Percentiles rank a stretch among this genome's conserved stretches.
Conservation (phyloP, 30 jellyfish, hydroid and myxozoan species). For the Nemopilema nomurai region DNA sequence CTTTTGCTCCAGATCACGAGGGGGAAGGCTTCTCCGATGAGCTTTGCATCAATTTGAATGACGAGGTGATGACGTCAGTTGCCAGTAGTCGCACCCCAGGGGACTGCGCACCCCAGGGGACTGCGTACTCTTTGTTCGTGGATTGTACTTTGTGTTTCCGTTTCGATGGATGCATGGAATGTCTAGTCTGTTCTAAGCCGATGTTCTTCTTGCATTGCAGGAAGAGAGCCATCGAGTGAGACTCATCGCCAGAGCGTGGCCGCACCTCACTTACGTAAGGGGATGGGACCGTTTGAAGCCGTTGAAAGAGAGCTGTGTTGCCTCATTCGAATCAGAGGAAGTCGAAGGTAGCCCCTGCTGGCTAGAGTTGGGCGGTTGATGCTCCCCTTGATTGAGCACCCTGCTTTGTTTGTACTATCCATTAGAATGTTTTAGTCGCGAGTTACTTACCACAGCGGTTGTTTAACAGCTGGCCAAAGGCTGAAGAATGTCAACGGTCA, state of each 20-base stretch:
- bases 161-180: not conserved
- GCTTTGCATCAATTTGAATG: conserved; percentile 71
- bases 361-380: not conserved
- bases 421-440: no score
- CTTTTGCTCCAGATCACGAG: conserved; percentile 85
- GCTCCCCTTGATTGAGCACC: no score
- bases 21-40: conserved; percentile 70
- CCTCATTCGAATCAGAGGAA: conserved; percentile 49
- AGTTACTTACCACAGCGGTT: not conserved
- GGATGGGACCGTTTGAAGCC: conserved; percentile 91
- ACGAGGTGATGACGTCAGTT: conserved; percentile 56
- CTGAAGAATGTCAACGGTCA: no score
- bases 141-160: no score
- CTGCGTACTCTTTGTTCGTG: no score
- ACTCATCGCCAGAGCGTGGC: conserved; percentile 87
- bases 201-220: conserved; percentile 14
- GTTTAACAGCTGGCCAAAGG: no score
- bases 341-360: conserved; percentile 47
- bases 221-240: conserved; percentile 63
- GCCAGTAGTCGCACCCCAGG: no score
- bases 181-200: not conserved
- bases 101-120: no score
- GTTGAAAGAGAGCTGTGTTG: conserved; percentile 38
- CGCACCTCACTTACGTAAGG: conserved; percentile 52
- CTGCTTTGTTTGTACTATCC: no score